These are phyloP conservation scores for Tichodroma muraria DNA, from an alignment of 2,113 vertebrate genomes.

Conservation along the genomic window DNA sequence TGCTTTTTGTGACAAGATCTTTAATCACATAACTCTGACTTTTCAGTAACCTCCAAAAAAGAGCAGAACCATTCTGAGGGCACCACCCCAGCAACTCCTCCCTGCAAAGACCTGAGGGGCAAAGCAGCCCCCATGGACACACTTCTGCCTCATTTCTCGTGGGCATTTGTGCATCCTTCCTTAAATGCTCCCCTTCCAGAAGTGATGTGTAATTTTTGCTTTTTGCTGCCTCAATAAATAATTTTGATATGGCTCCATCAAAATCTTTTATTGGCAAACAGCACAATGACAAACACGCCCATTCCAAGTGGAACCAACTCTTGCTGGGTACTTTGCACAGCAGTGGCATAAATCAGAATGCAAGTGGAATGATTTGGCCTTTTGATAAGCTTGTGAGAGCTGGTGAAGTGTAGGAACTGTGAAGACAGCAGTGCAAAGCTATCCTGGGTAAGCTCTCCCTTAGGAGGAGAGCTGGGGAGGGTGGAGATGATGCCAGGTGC, in stretches of 20 bases:
- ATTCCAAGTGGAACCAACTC: accelerated
- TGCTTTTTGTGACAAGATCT: neutral
- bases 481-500: neutral
- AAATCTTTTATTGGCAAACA: neutral
- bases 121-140: neutral
- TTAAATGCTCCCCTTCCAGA: neutral
- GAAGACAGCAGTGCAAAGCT: neutral
- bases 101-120: neutral
- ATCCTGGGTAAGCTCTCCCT: neutral
- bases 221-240: conserved; percentile 1
- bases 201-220: accelerated
- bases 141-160: neutral
- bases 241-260: neutral
- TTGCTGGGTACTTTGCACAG: neutral
- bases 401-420: neutral
- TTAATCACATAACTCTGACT: neutral
- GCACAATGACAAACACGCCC: accelerated
- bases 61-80: neutral
- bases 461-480: neutral
- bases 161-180: neutral
- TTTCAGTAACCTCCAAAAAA: neutral
- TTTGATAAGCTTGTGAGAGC: neutral
- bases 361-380: neutral
- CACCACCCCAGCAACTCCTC: neutral
- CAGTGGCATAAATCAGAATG: neutral